phyloP scores from a whole-genome alignment of 2,797 vertebrate genomes.

The Sebastes iracundus region DNA sequence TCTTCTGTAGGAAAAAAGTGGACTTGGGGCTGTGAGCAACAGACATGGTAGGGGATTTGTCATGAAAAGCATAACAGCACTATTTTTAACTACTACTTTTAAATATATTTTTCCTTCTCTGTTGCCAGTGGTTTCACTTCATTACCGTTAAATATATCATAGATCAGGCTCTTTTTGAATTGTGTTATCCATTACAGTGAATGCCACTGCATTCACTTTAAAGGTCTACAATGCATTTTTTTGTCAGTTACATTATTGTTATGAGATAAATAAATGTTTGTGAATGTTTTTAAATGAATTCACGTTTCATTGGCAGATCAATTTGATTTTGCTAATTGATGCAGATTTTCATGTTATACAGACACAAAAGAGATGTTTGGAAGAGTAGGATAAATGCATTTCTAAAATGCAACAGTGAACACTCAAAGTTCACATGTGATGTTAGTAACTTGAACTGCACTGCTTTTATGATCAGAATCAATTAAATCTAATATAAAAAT shows the following conservation, averaged over 20 bases:
- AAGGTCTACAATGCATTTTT: neutral
- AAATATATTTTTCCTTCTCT: neutral
- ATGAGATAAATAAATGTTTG: neutral
- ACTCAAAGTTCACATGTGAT: neutral
- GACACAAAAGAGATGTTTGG: neutral
- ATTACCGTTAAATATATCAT: neutral
- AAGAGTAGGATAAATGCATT: neutral
- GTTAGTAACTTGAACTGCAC: neutral
- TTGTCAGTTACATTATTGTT: neutral
- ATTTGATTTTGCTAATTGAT: neutral
- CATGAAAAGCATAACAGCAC: neutral
- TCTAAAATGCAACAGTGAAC: neutral
- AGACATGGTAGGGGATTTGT: neutral
- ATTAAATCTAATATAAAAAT: neutral
- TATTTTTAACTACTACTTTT: neutral
- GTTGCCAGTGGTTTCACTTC: neutral
- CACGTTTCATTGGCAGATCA: neutral
- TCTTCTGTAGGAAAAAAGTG: neutral
- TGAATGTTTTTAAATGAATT: neutral
- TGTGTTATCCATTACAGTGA: neutral
- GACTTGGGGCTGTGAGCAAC: neutral
- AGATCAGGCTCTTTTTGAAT: neutral
- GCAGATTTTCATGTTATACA: neutral
- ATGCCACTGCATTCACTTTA: neutral
- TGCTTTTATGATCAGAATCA: slow-evolving; percentile 10